A percentile compares a stretch with the other conserved stretches of the same genome.
These are phyloP conservation scores for Stegodyphus mimosarum DNA, from an alignment of 1,140 invertebrate genomes.

Conservation along the genomic window DNA sequence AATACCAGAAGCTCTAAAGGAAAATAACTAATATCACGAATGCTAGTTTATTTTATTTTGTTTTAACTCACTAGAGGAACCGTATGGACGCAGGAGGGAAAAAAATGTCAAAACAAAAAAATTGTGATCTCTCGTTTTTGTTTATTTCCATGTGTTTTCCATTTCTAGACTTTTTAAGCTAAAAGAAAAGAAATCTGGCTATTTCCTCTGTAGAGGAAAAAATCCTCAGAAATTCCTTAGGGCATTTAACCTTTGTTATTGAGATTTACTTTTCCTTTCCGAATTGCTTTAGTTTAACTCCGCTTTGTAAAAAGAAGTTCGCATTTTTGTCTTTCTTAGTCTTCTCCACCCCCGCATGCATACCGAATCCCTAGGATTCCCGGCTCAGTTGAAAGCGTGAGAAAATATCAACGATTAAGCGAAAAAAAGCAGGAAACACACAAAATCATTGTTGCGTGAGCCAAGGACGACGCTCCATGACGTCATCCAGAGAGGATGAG, in stretches of 20 bases:
- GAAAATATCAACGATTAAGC: slow-evolving; percentile 22
- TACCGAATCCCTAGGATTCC: not conserved
- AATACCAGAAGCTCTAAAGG: no score
- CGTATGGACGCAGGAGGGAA: no score
- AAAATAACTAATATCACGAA: no score
- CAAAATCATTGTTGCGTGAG: slow-evolving; percentile 34
- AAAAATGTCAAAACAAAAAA: no score
- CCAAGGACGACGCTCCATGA: slow-evolving; percentile 36
- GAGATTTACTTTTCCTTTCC: not conserved
- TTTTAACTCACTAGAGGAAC: no score
- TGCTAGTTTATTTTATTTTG: no score
- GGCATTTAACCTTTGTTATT: slow-evolving; percentile 14
- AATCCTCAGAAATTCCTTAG: not conserved
- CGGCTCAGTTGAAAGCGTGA: slow-evolving; percentile 14
- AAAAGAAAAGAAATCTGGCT: no score
- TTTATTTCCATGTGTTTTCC: no score
- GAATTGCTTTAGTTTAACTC: slow-evolving; percentile 11
- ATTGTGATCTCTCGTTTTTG: no score
- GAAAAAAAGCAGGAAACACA: slow-evolving; percentile 39
- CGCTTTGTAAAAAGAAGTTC: slow-evolving; percentile 10
- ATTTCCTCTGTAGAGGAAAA: not conserved
- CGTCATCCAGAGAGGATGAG: not conserved
- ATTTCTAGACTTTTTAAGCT: no score
- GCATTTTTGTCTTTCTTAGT: slow-evolving; percentile 13
- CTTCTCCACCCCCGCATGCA: not conserved